A percentile compares a stretch with the other conserved stretches of the same genome.
phyloP scores from a whole-genome alignment of 2,113 vertebrate species.

The Engraulis encrasicolus region DNA sequence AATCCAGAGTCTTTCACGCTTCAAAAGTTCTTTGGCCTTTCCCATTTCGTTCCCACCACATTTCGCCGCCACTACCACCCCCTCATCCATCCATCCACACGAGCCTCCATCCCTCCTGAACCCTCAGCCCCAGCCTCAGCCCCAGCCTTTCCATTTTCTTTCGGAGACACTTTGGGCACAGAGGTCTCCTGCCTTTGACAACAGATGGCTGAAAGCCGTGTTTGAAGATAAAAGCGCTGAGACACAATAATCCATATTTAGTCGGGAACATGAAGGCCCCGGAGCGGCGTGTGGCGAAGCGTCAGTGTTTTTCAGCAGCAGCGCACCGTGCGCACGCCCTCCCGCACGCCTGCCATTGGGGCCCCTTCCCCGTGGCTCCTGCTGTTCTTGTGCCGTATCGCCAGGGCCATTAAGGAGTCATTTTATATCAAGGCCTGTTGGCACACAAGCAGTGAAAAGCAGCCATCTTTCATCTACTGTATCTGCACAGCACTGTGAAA shows the following conservation, averaged over 20 bases:
- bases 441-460: constrained; percentile 33
- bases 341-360: too few relatives aligned
- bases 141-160: constrained; percentile 52
- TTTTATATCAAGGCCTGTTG: constrained; percentile 21
- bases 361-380: constrained; percentile 24
- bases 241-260: constrained; percentile 56
- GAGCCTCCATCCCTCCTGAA: not conserved
- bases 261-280: constrained; percentile 31
- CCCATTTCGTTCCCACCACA: constrained; percentile 50
- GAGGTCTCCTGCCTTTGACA: constrained; percentile 57
- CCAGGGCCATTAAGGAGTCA: constrained; percentile 24
- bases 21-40: constrained; percentile 63
- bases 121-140: not conserved
- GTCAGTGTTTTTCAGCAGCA: not conserved
- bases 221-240: constrained; percentile 63
- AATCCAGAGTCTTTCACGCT: constrained; percentile 68
- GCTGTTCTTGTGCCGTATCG: constrained; percentile 41
- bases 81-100: not conserved
- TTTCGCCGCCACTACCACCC: constrained; percentile 9
- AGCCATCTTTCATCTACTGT: constrained; percentile 11
- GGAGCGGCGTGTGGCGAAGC: not conserved
- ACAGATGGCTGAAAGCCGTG: constrained; percentile 61
- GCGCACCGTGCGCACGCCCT: too few relatives aligned
- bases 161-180: constrained; percentile 51
- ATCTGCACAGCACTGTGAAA: too few relatives aligned